Percentiles rank a stretch among this genome's conserved stretches.
Conservation (phyloP, 2,797 vertebrate genomes). For the Etheostoma nigrum region DNA sequence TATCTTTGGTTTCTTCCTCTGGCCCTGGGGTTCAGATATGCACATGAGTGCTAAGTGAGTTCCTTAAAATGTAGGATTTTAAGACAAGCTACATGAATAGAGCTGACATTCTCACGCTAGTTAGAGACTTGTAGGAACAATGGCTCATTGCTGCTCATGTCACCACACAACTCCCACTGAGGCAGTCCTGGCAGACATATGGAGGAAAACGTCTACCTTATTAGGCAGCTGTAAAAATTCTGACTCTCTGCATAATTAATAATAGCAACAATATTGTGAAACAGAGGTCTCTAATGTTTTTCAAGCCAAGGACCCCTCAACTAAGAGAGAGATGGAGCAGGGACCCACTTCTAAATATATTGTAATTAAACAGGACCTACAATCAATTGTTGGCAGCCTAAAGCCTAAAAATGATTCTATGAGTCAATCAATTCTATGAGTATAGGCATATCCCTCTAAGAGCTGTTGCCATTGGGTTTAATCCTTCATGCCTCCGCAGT, state of each 20-base stretch:
- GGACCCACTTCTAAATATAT: too few species aligned
- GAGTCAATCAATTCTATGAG: too few species aligned
- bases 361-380: too few species aligned
- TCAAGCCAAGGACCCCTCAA: too few species aligned
- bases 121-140: slow-evolving; percentile 65
- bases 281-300: too few species aligned
- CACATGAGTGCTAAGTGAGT: slow-evolving; percentile 47
- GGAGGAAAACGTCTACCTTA: slow-evolving; percentile 49
- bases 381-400: too few species aligned
- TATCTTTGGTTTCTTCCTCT: slow-evolving; percentile 24
- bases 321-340: too few species aligned
- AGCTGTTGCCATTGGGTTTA: too few species aligned
- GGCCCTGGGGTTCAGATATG: slow-evolving; percentile 57
- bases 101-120: slow-evolving; percentile 51
- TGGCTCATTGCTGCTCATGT: slow-evolving; percentile 50
- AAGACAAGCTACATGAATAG: slow-evolving; percentile 57
- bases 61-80: slow-evolving; percentile 57
- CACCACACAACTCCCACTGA: slow-evolving; percentile 35
- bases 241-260: slow-evolving; percentile 40
- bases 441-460: too few species aligned
- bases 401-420: too few species aligned
- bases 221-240: slow-evolving; percentile 33
- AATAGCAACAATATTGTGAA: slow-evolving; percentile 32
- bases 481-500: too few species aligned
- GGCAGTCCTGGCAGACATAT: slow-evolving; percentile 30